phyloP scores from a whole-genome alignment of 2,888 invertebrate species.

The Carpatolechia fugitivella region DNA sequence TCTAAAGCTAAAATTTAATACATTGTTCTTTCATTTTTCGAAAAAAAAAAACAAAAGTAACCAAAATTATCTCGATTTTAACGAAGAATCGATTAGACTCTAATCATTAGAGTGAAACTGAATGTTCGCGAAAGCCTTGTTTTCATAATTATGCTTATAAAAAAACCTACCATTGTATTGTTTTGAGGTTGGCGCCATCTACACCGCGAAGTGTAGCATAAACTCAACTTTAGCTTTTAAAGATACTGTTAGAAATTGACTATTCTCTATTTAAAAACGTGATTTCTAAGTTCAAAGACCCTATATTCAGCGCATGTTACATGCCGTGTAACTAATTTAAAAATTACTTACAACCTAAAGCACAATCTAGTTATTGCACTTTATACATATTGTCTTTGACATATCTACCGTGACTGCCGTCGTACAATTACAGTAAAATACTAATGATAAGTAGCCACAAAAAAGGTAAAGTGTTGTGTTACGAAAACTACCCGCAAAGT shows the following conservation, averaged over 20 bases:
- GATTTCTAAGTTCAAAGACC: neutral
- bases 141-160: too few species aligned
- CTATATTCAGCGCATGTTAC: conserved; percentile 3
- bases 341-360: conserved; percentile 32
- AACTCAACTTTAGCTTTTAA: too few species aligned
- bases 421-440: neutral
- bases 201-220: too few species aligned
- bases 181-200: too few species aligned
- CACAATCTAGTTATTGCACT: conserved; percentile 49
- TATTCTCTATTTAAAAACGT: neutral
- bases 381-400: conserved; percentile 44
- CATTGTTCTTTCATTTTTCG: too few species aligned
- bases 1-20: too few species aligned
- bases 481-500: neutral
- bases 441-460: neutral
- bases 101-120: too few species aligned
- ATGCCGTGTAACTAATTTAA: conserved; percentile 27
- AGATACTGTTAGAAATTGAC: neutral
- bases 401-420: conserved; percentile 19
- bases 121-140: too few species aligned
- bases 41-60: too few species aligned
- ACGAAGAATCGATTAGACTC: too few species aligned
- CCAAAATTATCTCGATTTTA: too few species aligned
- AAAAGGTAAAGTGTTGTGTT: neutral
- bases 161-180: too few species aligned